phyloP scores from a whole-genome alignment of 2,113 vertebrate genomes.

The Desmodus rotundus region DNA sequence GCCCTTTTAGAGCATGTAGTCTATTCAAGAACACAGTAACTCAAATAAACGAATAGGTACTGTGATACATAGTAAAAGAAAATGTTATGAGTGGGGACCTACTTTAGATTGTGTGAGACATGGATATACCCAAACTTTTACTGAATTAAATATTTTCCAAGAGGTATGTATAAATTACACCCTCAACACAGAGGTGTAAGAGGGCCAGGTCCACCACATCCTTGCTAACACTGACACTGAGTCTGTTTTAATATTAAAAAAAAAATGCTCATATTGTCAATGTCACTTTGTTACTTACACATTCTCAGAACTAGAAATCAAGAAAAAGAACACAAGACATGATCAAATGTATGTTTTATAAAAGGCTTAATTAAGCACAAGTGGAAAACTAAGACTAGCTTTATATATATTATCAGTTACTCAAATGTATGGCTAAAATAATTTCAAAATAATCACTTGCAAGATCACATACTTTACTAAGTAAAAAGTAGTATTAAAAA shows the following conservation, averaged over 20 bases:
- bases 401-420: background rate
- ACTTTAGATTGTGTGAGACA: background rate
- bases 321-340: background rate
- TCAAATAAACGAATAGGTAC: background rate
- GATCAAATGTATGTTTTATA: background rate
- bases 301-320: conserved; percentile 13
- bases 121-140: background rate
- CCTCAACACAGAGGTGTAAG: background rate
- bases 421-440: background rate
- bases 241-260: background rate
- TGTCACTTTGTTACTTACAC: background rate
- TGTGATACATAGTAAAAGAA: background rate
- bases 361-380: background rate
- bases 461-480: background rate
- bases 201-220: background rate
- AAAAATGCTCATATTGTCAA: background rate
- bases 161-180: background rate
- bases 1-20: background rate
- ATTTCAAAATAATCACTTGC: conserved; percentile 4
- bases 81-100: background rate
- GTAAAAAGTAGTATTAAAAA: background rate
- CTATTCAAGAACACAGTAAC: background rate
- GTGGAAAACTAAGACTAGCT: background rate
- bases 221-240: background rate
- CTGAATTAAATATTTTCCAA: background rate